Evolutionary conservation across 1,140 invertebrate genomes (phyloP).

Genomic region (Camponotus vicinus): DNA sequence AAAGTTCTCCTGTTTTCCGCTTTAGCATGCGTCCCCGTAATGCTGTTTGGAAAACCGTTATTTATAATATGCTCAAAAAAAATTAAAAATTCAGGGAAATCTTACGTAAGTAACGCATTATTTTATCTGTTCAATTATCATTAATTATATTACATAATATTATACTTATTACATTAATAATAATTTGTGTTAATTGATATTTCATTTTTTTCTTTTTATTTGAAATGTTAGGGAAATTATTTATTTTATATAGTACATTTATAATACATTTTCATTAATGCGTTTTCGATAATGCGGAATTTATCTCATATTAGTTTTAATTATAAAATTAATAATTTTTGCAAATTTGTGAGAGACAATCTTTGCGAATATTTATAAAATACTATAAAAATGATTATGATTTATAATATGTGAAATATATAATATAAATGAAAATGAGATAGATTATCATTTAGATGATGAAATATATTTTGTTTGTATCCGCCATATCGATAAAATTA

Average conservation of each 20-base stretch:
- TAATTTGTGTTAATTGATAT: neutral
- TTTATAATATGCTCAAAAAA: slow-evolving; percentile 85
- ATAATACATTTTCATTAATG: neutral
- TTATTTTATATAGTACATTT: too few species aligned
- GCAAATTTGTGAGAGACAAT: neutral
- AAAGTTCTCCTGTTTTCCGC: slow-evolving; percentile 91
- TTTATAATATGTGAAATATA: neutral
- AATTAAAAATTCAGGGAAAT: slow-evolving; percentile 25
- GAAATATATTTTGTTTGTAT: neutral
- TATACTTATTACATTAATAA: neutral
- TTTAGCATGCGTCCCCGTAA: slow-evolving; percentile 95
- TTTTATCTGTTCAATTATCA: neutral
- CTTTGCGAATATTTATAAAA: neutral
- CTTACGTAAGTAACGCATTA: slow-evolving; percentile 65
- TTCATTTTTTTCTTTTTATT: too few species aligned
- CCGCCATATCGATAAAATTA: neutral
- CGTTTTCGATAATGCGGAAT: neutral
- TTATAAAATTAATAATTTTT: neutral
- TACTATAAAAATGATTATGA: neutral
- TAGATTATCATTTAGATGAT: neutral
- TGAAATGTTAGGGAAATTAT: too few species aligned
- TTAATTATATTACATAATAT: neutral
- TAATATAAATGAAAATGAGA: neutral
- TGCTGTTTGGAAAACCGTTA: slow-evolving; percentile 97
- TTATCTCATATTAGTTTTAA: neutral